phyloP scores from a whole-genome alignment of 2,888 invertebrate species.

The Hirtodrosophila confusa region DNA sequence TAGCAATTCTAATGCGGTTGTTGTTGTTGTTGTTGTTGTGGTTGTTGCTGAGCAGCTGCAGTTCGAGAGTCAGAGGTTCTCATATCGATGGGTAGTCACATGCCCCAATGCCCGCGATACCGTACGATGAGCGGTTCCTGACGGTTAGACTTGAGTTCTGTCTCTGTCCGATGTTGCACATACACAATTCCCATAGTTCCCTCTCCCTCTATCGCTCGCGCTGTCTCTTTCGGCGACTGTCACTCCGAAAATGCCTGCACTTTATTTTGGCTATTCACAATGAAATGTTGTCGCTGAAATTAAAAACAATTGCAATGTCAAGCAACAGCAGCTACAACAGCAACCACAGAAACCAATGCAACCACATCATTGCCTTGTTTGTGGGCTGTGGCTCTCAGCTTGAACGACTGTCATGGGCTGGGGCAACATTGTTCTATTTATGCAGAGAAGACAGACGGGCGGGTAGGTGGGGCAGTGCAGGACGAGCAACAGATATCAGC shows the following conservation, averaged over 20 bases:
- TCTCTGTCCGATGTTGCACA: conserved; percentile 25
- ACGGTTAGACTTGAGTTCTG: conserved; percentile 62
- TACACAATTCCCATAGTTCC: conserved; percentile 7
- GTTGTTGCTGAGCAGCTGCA: conserved; percentile 37
- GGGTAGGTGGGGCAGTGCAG: not conserved
- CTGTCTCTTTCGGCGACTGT: conserved; percentile 4
- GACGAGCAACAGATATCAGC: conserved; percentile 48
- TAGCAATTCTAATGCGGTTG: conserved; percentile 79
- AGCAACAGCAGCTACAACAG: conserved; percentile 42
- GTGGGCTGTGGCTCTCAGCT: conserved; percentile 39
- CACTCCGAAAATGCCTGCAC: conserved; percentile 64
- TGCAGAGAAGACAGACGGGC: conserved; percentile 34
- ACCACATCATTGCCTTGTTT: conserved; percentile 36
- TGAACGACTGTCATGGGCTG: conserved; percentile 29
- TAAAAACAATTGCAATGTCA: conserved; percentile 67
- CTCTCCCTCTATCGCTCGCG: not conserved
- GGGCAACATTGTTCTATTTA: conserved; percentile 63
- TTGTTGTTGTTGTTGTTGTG: conserved; percentile 27
- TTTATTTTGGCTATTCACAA: conserved; percentile 53
- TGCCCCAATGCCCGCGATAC: conserved; percentile 54
- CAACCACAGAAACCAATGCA: conserved; percentile 13
- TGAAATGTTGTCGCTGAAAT: conserved; percentile 58
- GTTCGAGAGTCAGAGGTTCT: conserved; percentile 30
- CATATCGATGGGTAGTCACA: conserved; percentile 47
- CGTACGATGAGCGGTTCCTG: conserved; percentile 67